Base-by-base conservation (phyloP, 1,140 invertebrate species). In the Lordiphosa collinella region DNA sequence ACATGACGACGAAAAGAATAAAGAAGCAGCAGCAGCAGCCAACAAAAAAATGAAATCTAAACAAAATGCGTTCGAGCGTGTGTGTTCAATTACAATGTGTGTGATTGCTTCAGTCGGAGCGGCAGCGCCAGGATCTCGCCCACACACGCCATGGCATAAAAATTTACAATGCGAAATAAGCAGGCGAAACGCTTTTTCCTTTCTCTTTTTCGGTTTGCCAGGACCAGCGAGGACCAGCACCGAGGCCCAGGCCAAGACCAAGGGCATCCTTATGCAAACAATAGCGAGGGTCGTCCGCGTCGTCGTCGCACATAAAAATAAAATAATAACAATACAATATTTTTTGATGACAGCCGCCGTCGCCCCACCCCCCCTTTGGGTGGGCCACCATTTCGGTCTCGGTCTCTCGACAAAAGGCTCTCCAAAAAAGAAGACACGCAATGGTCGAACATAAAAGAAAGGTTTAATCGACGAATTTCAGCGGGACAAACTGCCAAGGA, bases 41-140 rank as follows among this genome's bases (percentile, higher is more conserved):
- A 41, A 59, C 3, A 58, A 43, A 40, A 75, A 84, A 84, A 84
- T 84, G 73, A 85, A 85, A 84, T 84, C 79, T 84, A 84, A 85
- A 84, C 78, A 84, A 85, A 86, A 86, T 86, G 76, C 82, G 78
- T 78, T 86, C 64, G 69, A 82, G 82, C 84, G 69, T 86, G 82
- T 86, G 76, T 84, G 82, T 86, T 86, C 82, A 86, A 86, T 86
- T 86, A 86, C 82, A 86, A 86, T 86, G 82, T 86, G 82, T 86
- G 82, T 86, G 82, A 86, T 86, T 86, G 82, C 82, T 86, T 74
- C 49, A 64, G 63, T 47, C 29, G 57, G 40, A 55, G 62, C 35
- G 22, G 51, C 12, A 22, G 18, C 36, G 38, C 38, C 56, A 56
- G 68, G 22, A 64, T 46, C 54, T 46, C 76, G 18, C 47, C 37